Conservation (phyloP, 2,888 invertebrate species). For the Lochmaea crataegi region DNA sequence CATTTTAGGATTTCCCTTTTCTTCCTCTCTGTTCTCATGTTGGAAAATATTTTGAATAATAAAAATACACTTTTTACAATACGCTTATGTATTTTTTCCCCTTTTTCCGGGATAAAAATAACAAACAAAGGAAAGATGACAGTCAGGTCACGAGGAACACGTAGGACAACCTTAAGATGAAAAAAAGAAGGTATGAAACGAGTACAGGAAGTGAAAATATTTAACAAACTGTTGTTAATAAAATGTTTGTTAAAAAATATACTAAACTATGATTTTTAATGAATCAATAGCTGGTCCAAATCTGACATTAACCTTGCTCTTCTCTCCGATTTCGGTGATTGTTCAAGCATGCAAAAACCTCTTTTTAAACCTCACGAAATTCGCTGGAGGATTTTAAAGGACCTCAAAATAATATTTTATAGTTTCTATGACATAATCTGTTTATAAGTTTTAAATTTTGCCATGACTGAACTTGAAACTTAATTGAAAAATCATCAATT, state of each 20-base stretch:
- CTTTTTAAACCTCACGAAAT: conserved; percentile 13
- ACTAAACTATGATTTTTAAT: not conserved
- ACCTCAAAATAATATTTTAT: not conserved
- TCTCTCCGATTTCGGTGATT: conserved; percentile 40
- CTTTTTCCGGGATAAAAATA: too few species aligned
- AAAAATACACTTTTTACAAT: too few species aligned
- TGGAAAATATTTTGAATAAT: too few species aligned
- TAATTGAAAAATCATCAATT: not conserved
- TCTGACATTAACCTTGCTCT: conserved; percentile 47
- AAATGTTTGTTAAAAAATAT: too few species aligned
- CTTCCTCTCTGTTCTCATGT: too few species aligned
- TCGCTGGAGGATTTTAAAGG: not conserved
- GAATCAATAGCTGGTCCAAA: conserved; percentile 28
- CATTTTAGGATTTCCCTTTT: too few species aligned
- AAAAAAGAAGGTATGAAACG: not conserved
- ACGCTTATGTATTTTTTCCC: too few species aligned
- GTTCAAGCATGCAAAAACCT: not conserved
- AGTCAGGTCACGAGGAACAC: too few species aligned
- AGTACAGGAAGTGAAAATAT: not conserved
- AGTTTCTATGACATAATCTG: not conserved
- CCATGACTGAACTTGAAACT: not conserved
- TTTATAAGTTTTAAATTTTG: not conserved
- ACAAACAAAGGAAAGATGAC: too few species aligned
- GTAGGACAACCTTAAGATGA: too few species aligned
- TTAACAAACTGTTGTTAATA: not conserved